Percentiles rank a stretch among this genome's conserved stretches.
Evolutionary conservation across 2,113 vertebrate genomes (phyloP).

Genomic region (Syrmaticus mikado): DNA sequence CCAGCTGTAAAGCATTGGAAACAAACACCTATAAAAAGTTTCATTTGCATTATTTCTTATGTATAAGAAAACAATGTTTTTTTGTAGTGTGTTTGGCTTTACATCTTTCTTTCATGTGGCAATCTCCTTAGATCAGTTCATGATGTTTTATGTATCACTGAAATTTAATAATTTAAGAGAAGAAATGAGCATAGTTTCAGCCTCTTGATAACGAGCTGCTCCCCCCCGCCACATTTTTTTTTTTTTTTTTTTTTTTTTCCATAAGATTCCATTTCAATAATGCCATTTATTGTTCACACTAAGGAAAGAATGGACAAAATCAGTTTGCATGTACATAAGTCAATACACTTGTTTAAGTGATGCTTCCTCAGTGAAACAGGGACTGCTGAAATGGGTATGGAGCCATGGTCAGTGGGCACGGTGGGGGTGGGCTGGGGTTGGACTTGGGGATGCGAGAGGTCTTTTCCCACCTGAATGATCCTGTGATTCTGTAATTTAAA

Average conservation of each 20-base stretch:
- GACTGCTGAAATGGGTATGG: neutral
- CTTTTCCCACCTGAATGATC: no score
- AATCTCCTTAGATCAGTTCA: conserved; percentile 30
- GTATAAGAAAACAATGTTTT: conserved; percentile 7
- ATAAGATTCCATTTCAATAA: neutral
- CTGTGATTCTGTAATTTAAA: no score
- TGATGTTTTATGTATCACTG: neutral
- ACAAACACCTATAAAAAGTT: conserved; percentile 36
- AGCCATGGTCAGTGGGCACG: no score
- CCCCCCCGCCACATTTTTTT: neutral
- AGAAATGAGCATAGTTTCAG: neutral
- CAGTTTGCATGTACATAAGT: neutral
- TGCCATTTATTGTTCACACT: neutral
- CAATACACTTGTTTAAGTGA: neutral
- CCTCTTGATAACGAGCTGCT: neutral
- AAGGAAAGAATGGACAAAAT: neutral
- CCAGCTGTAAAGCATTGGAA: conserved; percentile 9
- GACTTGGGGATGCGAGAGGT: no score
- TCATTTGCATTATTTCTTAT: conserved; percentile 57
- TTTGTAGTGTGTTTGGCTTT: neutral
- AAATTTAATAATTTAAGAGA: conserved; percentile 23
- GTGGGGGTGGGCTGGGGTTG: no score
- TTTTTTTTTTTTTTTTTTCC: no score
- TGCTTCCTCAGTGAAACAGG: neutral
- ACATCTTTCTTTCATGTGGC: conserved; percentile 51